phyloP scores from a whole-genome alignment of 2,797 vertebrate genomes.

The Betta splendens region DNA sequence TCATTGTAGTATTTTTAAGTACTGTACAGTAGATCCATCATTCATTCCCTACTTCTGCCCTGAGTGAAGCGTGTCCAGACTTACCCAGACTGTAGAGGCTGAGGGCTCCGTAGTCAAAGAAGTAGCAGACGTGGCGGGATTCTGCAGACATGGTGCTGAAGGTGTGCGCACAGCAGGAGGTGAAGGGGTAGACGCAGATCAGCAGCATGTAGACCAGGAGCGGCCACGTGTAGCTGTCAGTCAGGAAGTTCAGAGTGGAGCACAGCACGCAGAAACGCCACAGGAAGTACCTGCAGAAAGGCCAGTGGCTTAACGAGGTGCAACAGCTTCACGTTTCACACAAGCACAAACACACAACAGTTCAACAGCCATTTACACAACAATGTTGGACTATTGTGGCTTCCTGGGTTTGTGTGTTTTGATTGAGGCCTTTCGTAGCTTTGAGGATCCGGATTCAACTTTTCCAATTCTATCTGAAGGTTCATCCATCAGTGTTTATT shows the following conservation, averaged over 20 bases:
- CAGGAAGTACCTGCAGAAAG: conserved; percentile 82
- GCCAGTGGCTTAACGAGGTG: neutral
- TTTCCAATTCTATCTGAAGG: conserved; percentile 2
- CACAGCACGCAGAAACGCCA: conserved; percentile 82
- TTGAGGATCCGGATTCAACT: neutral
- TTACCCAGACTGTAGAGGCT: conserved; percentile 87
- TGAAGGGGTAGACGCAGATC: conserved; percentile 87
- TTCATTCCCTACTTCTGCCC: neutral
- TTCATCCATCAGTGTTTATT: neutral
- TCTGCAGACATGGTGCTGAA: conserved; percentile 87
- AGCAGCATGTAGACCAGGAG: conserved; percentile 87
- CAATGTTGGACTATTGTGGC: neutral
- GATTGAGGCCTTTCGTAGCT: neutral
- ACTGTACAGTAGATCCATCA: no score
- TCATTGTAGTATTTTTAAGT: neutral
- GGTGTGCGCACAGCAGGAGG: conserved; percentile 86
- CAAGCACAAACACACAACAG: no score
- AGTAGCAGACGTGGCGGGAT: conserved; percentile 87
- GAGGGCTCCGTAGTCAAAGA: conserved; percentile 86
- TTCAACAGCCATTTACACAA: no score
- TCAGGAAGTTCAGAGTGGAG: conserved; percentile 78
- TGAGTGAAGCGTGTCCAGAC: neutral
- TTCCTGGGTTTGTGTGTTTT: conserved; percentile 16
- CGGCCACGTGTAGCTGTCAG: conserved; percentile 84
- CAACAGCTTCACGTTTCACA: neutral